Percentiles rank a stretch among this genome's conserved stretches.
Conservation (phyloP, 2,888 invertebrate genomes). For the Brachypterus glaber region DNA sequence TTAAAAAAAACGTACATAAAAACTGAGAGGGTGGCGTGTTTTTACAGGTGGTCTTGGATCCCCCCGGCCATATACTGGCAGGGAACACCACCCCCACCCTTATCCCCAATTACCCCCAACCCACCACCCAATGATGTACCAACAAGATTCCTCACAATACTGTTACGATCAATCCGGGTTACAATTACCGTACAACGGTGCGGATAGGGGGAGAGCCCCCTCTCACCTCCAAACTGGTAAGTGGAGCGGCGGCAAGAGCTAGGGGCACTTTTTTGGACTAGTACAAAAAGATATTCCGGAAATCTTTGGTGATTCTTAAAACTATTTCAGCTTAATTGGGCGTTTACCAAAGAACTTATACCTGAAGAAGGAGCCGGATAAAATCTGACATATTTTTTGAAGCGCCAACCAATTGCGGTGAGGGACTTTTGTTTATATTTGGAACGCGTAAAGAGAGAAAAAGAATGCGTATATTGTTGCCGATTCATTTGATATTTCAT, state of each 20-base stretch:
- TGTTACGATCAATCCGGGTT: slow-evolving; percentile 50
- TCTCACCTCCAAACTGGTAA: slow-evolving; percentile 42
- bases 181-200: slow-evolving; percentile 40
- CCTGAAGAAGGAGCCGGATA: too few relatives aligned
- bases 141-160: slow-evolving; percentile 47
- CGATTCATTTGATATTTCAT: too few relatives aligned
- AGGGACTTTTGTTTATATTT: too few relatives aligned
- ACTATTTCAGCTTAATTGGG: too few relatives aligned
- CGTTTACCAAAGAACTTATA: too few relatives aligned
- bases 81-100: slow-evolving; percentile 42
- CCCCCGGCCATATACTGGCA: slow-evolving; percentile 46
- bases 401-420: too few relatives aligned
- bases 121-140: slow-evolving; percentile 43
- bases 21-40: slow-evolving; percentile 36
- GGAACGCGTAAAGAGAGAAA: too few relatives aligned
- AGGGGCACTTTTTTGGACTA: too few relatives aligned
- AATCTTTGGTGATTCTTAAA: too few relatives aligned
- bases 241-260: slow-evolving; percentile 32
- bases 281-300: too few relatives aligned
- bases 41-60: slow-evolving; percentile 52
- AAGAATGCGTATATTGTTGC: too few relatives aligned
- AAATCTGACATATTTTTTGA: too few relatives aligned
- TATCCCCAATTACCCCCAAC: slow-evolving; percentile 51
- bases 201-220: slow-evolving; percentile 38
- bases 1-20: slow-evolving; percentile 5